A percentile compares a stretch with the other conserved stretches of the same genome.
Evolutionary conservation across 2,797 vertebrate species (phyloP).

Genomic region (Scyliorhinus canicula): DNA sequence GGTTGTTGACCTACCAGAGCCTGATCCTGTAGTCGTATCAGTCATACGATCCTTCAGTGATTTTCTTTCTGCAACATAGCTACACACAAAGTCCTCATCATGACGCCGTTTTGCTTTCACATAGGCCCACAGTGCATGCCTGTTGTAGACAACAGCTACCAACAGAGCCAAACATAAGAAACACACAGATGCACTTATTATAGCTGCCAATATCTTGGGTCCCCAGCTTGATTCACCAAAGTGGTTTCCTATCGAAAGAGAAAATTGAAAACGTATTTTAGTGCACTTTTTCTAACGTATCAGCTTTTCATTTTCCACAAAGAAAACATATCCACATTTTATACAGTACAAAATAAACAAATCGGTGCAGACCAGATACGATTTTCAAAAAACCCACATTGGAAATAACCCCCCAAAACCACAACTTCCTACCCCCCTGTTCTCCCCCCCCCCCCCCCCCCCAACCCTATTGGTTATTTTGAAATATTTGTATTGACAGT

Average conservation of each 20-base stretch:
- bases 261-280: slow-evolving; percentile 50
- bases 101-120: slow-evolving; percentile 61
- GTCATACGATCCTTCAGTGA: slow-evolving; percentile 84
- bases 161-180: slow-evolving; percentile 64
- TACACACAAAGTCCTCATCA: slow-evolving; percentile 77
- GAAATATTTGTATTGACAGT: no score
- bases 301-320: not conserved
- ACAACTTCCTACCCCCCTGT: no score
- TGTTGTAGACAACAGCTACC: slow-evolving; percentile 56
- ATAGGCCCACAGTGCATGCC: slow-evolving; percentile 56
- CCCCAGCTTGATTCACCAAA: slow-evolving; percentile 54
- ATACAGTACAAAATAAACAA: no score
- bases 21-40: slow-evolving; percentile 90
- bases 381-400: no score
- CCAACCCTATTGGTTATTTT: no score
- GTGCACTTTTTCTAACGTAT: slow-evolving; percentile 40
- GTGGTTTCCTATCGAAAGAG: slow-evolving; percentile 35
- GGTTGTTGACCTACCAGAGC: slow-evolving; percentile 68
- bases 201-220: slow-evolving; percentile 59
- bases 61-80: slow-evolving; percentile 68
- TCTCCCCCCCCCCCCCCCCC: no score
- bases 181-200: slow-evolving; percentile 68
- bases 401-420: no score
- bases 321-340: not conserved
- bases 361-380: no score